phyloP scores from a whole-genome alignment of 2,888 invertebrate genomes.

The Lissonota sp. region DNA sequence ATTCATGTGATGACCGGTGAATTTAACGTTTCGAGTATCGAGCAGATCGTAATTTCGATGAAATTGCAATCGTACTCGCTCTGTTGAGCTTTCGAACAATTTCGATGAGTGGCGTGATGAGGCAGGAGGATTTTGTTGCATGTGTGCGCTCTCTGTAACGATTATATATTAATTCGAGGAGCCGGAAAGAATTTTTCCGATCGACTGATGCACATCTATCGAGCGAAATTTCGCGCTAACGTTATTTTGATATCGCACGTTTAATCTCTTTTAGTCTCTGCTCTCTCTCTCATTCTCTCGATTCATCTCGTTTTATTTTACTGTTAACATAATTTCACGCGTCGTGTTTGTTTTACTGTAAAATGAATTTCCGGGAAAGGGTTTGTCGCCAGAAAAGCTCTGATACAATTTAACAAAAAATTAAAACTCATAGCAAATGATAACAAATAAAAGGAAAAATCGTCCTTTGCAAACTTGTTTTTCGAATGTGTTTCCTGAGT shows the following conservation, averaged over 20 bases:
- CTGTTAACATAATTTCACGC: constrained; percentile 46
- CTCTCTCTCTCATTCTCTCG: constrained; percentile 67
- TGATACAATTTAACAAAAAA: no score
- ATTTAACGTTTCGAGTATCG: constrained; percentile 47
- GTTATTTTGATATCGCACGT: constrained; percentile 28
- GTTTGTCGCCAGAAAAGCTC: no score
- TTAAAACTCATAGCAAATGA: no score
- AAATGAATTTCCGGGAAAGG: no score
- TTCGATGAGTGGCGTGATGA: background rate
- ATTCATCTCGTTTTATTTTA: constrained; percentile 20
- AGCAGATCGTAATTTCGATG: constrained; percentile 59
- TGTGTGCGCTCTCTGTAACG: constrained; percentile 36
- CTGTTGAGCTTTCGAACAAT: background rate
- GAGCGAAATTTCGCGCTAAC: background rate
- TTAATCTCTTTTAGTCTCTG: constrained; percentile 55
- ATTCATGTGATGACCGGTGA: constrained; percentile 5
- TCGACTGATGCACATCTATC: constrained; percentile 28
- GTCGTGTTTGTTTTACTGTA: constrained; percentile 25
- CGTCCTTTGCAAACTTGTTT: background rate
- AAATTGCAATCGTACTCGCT: constrained; percentile 44
- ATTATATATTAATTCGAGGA: constrained; percentile 56
- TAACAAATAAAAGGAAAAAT: no score
- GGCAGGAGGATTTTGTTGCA: background rate
- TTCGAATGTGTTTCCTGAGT: background rate
- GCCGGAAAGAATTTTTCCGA: constrained; percentile 61